Conservation (phyloP, 2,888 invertebrate genomes). For the Pecten maximus region DNA sequence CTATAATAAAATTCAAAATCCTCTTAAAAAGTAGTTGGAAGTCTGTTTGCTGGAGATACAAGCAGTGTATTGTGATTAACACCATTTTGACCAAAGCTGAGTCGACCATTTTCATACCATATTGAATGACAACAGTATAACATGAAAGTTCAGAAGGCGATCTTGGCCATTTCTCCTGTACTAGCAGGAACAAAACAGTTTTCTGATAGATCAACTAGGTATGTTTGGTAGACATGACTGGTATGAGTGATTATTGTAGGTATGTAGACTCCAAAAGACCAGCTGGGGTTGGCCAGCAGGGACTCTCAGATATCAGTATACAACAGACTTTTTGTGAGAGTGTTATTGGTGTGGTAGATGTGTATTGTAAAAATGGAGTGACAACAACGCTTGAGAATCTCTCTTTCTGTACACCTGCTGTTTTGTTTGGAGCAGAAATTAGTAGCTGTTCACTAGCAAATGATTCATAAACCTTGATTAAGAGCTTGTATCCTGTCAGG, state of each 20-base stretch:
- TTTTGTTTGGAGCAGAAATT: constrained; percentile 13
- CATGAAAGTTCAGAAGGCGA: background rate
- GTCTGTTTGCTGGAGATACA: background rate
- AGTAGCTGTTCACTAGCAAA: background rate
- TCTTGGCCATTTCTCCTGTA: background rate
- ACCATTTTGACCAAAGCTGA: background rate
- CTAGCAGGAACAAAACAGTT: background rate
- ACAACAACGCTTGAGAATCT: background rate
- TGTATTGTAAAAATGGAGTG: background rate
- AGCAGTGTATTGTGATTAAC: background rate
- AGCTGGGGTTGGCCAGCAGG: background rate
- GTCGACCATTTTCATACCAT: background rate
- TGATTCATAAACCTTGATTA: constrained; percentile 33
- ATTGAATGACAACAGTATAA: background rate
- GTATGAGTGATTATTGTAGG: constrained; percentile 16
- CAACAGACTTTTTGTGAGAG: background rate
- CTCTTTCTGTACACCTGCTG: background rate
- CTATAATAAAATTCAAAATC: no score
- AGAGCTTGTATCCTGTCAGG: background rate
- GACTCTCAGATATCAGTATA: background rate
- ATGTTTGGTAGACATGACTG: background rate
- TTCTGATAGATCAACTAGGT: background rate
- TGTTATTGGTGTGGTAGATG: background rate
- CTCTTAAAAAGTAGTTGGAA: no score
- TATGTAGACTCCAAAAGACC: background rate